Evolutionary conservation across 2,797 vertebrate species (phyloP), one percentile per base, ranked within the genome.

Genomic region (Anomalospiza imberbis): DNA sequence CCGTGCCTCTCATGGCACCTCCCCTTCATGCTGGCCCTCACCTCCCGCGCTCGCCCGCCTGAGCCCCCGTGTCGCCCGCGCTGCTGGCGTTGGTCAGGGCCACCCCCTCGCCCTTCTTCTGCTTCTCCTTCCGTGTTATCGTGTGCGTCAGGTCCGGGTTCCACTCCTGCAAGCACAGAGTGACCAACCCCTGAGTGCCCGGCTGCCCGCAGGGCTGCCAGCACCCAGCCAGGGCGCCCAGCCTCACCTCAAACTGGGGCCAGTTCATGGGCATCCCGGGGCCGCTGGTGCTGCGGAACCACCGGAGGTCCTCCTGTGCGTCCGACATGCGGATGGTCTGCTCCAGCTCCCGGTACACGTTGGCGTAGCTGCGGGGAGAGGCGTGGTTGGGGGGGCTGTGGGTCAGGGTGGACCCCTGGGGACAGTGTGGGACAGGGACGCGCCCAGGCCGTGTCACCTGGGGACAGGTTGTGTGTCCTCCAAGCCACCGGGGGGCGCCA

Each of bases 201-300:
- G 0, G 79, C 32, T 1, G 8, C 20, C 13, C 1, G 0, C 0
- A 3, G 53, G 32, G 71, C 77, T 26, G 19, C 29, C 50, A 66
- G 65, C 32, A 4, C 26, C 45, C n/a, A 19, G 3, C 7, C 6
- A 0, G 60, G 25, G 12, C 4, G 7, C 65, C 36, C 48, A 31
- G 47, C 57, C 97, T 98, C 97, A 99, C 99, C 99, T 99, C 99
- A 61, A 99, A 99, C 97, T 99, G 98, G 42, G 99, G 99, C 99
- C 99, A 99, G 97, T 99, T 99, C 99, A 99, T 99, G 92, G 98
- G 98, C 99, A 99, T 99, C 73, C 98, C 99, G 0, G 99, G 99
- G 29, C 99, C 99, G 0, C 98, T 98, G 95, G 72, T 97, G 95
- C 96, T 98, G 96, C 97, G 99, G 97, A 99, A 99, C 99, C 98